A percentile compares a stretch with the other conserved stretches of the same genome.
Conservation (phyloP, 2,888 invertebrate genomes). For the Byasa hedistus region DNA sequence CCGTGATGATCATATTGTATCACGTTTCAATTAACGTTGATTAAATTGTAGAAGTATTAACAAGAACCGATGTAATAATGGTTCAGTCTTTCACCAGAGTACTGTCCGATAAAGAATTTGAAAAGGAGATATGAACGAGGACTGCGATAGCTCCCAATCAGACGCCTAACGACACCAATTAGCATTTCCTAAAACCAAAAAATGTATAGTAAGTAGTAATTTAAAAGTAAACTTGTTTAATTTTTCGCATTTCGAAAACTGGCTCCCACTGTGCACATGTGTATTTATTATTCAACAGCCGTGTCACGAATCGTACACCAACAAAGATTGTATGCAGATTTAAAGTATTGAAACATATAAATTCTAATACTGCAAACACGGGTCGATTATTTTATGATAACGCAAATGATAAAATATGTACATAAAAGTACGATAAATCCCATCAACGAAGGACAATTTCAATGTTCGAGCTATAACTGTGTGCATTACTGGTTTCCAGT, state of each 20-base stretch:
- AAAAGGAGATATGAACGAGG: no score
- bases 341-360: conserved; percentile 25
- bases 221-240: background rate
- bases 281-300: conserved; percentile 18
- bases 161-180: no score
- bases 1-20: background rate
- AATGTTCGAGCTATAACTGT: background rate
- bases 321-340: conserved; percentile 29
- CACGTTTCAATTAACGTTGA: background rate
- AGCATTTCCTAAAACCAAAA: no score
- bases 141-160: no score
- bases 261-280: background rate
- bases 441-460: background rate
- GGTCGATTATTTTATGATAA: conserved; percentile 1
- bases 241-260: background rate
- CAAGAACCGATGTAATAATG: no score
- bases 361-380: conserved; percentile 20
- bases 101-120: no score
- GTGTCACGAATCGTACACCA: conserved; percentile 13
- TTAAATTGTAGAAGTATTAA: background rate
- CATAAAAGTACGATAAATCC: conserved; percentile 1
- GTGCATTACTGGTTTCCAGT: background rate
- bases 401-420: background rate
- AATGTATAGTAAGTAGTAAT: no score
- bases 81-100: no score